phyloP scores from a whole-genome alignment of 2,797 vertebrate species.

The Champsocephalus esox region DNA sequence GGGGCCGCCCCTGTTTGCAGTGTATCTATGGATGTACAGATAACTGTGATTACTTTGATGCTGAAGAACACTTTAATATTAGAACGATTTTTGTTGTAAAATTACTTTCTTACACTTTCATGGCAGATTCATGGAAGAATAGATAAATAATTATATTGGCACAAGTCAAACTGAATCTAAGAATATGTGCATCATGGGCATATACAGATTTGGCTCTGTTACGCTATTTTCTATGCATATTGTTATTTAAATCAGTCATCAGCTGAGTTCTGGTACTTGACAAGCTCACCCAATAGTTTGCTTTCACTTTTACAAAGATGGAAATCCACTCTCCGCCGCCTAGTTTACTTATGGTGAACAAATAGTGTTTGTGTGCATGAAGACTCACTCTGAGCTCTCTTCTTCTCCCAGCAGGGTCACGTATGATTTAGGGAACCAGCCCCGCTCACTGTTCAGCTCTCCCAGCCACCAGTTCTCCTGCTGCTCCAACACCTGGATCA shows the following conservation, averaged over 20 bases:
- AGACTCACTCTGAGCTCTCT: constrained; percentile 77
- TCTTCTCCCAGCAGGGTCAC: constrained; percentile 89
- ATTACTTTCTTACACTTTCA: no score
- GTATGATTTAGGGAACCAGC: constrained; percentile 97
- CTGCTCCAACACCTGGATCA: constrained; percentile 94
- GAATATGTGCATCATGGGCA: neutral
- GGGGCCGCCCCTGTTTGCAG: no score
- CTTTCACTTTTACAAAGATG: neutral
- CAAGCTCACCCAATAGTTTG: neutral
- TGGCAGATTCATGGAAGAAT: neutral
- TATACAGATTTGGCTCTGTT: no score
- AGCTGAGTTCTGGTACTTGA: neutral
- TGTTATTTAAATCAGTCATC: no score
- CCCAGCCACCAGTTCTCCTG: constrained; percentile 99
- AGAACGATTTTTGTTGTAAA: no score
- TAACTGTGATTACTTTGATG: no score
- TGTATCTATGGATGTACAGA: no score
- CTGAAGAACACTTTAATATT: no score
- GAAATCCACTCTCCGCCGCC: neutral
- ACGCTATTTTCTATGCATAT: no score
- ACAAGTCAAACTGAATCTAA: neutral
- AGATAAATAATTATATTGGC: rapidly evolving
- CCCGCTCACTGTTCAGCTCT: constrained; percentile 89
- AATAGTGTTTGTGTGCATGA: neutral
- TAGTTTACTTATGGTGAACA: neutral